Percentiles rank a stretch among this genome's conserved stretches.
Evolutionary conservation across 2,113 vertebrate genomes (phyloP).

Genomic region (Xiphophorus maculatus): DNA sequence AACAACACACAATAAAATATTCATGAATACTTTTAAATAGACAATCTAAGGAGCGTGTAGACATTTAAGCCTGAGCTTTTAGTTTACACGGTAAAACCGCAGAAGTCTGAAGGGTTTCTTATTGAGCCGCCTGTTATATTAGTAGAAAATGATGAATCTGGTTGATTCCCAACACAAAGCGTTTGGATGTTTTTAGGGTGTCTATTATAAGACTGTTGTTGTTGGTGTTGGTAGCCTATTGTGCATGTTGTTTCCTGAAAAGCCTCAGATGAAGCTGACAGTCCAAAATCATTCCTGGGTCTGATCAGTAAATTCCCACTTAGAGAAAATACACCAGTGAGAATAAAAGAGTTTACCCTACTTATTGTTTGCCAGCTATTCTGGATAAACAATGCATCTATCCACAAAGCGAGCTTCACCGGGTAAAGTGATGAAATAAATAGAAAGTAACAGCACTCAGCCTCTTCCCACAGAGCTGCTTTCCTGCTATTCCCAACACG

Average conservation of each 20-base stretch:
- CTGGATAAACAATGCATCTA: conserved; percentile 13
- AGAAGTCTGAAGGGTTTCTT: conserved; percentile 28
- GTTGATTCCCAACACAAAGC: neutral
- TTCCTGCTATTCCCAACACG: conserved; percentile 76
- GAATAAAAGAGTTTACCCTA: conserved; percentile 13
- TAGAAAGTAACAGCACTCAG: conserved; percentile 13
- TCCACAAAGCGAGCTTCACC: neutral
- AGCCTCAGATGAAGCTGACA: conserved; percentile 21
- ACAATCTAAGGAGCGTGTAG: conserved; percentile 11
- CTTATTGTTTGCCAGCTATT: conserved; percentile 6
- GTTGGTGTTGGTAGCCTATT: conserved; percentile 2
- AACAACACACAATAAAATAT: conserved; percentile 51
- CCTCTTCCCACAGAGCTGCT: conserved; percentile 1
- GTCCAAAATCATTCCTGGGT: neutral
- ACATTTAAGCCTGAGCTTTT: conserved; percentile 4
- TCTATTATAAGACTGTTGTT: conserved; percentile 39
- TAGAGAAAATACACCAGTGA: neutral
- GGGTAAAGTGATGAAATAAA: conserved; percentile 18
- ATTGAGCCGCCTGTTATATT: conserved; percentile 17
- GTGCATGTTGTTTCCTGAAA: conserved; percentile 8
- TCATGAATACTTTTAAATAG: conserved; percentile 49
- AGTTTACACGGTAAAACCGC: conserved; percentile 16
- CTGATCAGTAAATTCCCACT: conserved; percentile 4
- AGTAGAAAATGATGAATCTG: conserved; percentile 30
- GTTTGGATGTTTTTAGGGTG: conserved; percentile 25